phyloP scores from a whole-genome alignment of 92 coral and sea anemone species.

The Muricea muricata region DNA sequence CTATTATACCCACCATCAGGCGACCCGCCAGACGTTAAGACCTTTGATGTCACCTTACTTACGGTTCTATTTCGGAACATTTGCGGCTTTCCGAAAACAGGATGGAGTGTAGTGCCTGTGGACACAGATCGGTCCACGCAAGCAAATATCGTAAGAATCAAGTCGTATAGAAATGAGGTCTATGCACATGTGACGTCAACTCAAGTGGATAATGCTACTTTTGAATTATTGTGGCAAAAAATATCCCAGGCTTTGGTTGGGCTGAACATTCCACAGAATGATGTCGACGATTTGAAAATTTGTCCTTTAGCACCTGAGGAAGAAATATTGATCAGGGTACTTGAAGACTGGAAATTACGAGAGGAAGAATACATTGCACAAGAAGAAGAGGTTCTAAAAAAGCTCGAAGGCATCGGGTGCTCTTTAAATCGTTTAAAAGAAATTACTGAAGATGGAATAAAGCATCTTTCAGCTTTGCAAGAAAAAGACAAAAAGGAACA shows the following conservation, averaged over 20 bases:
- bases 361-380: too few relatives aligned
- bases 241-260: neutral
- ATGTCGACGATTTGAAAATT: neutral
- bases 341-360: neutral
- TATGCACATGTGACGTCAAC: slow-evolving; percentile 1
- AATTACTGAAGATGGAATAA: neutral
- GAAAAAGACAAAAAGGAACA: too few relatives aligned
- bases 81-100: neutral
- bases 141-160: slow-evolving; percentile 8
- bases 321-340: neutral
- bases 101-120: neutral
- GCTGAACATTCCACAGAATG: neutral
- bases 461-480: neutral
- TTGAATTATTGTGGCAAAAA: neutral
- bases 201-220: neutral
- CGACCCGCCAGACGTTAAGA: neutral
- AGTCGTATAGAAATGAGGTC: neutral
- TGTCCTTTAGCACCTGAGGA: neutral
- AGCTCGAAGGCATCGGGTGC: neutral
- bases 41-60: neutral
- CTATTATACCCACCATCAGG: neutral
- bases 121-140: neutral
- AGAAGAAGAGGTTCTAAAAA: too few relatives aligned
- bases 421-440: neutral
- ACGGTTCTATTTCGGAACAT: slow-evolving; percentile 1